Evolutionary conservation across 1,140 invertebrate genomes (phyloP), one percentile per base, ranked within the genome.

Genomic region (Panagrolaimus sp.): DNA sequence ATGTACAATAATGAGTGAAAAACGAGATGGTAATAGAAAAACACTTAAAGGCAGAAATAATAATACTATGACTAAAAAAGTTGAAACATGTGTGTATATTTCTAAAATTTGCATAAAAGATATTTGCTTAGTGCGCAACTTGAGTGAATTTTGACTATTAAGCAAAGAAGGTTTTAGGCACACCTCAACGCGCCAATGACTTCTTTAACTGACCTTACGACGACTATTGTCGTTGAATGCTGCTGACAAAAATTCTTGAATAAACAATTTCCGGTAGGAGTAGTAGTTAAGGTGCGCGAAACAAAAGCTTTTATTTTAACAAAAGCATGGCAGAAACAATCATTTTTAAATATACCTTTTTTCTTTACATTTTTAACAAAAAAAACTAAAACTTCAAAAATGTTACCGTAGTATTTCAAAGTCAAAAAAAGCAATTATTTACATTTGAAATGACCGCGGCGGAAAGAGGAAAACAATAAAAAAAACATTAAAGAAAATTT

Each of bases 111-210:
- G 51, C 51, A 57, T 20, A 57, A 57, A n/a, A 27, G 51, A 57
- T 57, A 57, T 57, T 57, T 57, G 27, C 51, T 20, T 27, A 57
- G 27, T 57, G 51, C 51, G 51, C 51, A 57, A 57, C 51, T 57
- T 57, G 51, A 57, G 51, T 57, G 51, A 57, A 11, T 57, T 14
- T 2, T 38, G 31, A 38, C 31, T 38, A 38, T 38, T 38, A 38
- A 38, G 31, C 31, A 4, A 38, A 38, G 27, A 57, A 57, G 9
- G 51, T 57, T 16, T 57, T 27, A 57, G n/a, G 51, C 51, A 57
- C 51, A 57, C 51, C 51, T 57, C 51, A 57, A 57, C 51, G 20
- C 51, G 51, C 51, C 20, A 57, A 57, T 57, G 51, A 16, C 51
- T 27, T 14, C n/a, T 27, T 25, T 9, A 25, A 25, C 51, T 57